Evolutionary conservation across 2,113 vertebrate genomes (phyloP).

Genomic region (Rhombomys opimus): DNA sequence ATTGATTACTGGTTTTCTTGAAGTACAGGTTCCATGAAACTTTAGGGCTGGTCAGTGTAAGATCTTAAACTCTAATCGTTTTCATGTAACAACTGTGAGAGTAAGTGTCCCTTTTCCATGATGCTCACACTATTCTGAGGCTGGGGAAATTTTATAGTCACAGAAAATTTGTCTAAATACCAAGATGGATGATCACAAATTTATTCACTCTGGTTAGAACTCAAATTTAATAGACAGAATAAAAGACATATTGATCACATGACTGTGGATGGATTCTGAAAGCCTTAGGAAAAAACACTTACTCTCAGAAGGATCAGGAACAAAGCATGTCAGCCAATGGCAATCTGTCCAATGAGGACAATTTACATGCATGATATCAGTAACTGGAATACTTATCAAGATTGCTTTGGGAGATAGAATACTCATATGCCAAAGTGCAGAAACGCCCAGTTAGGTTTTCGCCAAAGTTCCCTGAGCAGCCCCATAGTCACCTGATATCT

Average conservation of each 20-base stretch:
- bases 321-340: not conserved
- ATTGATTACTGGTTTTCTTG: not conserved
- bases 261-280: not conserved
- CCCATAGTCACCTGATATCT: not conserved
- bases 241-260: constrained; percentile 17
- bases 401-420: not conserved
- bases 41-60: not conserved
- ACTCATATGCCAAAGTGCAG: not conserved
- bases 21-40: not conserved
- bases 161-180: not conserved
- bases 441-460: not conserved
- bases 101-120: not conserved
- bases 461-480: not conserved
- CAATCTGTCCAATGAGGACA: not conserved
- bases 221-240: not conserved
- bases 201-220: not conserved
- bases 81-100: not conserved
- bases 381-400: not conserved
- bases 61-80: not conserved
- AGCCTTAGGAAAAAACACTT: not conserved
- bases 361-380: not conserved
- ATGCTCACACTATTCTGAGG: not conserved
- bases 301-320: not conserved
- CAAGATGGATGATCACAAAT: not conserved
- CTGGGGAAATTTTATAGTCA: not conserved